A percentile compares a stretch with the other conserved stretches of the same genome.
phyloP scores from a whole-genome alignment of 2,888 invertebrate species.

The Tetragnatha montana region DNA sequence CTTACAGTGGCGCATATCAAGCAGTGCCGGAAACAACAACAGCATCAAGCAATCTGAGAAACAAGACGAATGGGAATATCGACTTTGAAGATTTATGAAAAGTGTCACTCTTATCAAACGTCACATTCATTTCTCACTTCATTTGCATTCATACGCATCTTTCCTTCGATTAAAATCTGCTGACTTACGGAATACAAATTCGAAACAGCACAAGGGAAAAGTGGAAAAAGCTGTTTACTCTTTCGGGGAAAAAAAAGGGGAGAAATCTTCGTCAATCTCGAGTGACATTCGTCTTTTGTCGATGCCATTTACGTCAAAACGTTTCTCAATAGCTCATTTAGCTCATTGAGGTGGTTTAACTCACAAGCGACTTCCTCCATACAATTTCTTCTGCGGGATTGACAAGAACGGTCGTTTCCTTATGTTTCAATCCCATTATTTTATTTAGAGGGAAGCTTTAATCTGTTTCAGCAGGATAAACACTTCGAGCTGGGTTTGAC shows the following conservation, averaged over 20 bases:
- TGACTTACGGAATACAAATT: not conserved
- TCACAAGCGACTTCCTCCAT: conserved; percentile 11
- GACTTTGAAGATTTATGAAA: not conserved
- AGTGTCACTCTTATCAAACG: not conserved
- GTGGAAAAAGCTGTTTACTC: conserved; percentile 35
- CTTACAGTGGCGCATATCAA: no score
- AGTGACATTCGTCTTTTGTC: conserved; percentile 35
- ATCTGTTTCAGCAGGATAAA: conserved; percentile 38
- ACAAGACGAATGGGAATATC: not conserved
- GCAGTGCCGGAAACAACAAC: not conserved
- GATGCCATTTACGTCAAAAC: conserved; percentile 36
- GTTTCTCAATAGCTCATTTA: conserved; percentile 14
- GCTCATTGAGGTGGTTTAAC: not conserved
- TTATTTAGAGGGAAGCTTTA: conserved; percentile 21
- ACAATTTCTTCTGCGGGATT: conserved; percentile 2
- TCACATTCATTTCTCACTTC: not conserved
- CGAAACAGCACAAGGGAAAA: conserved; percentile 6
- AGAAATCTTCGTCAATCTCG: conserved; percentile 26
- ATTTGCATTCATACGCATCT: not conserved
- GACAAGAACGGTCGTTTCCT: conserved; percentile 46
- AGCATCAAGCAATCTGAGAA: not conserved
- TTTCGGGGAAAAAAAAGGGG: not conserved
- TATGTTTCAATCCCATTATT: conserved; percentile 46
- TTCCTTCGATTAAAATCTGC: conserved; percentile 7
- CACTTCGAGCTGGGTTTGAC: conserved; percentile 21